Percentiles rank a stretch among this genome's conserved stretches.
Evolutionary conservation across 2,113 vertebrate genomes (phyloP).

Genomic region (Nibea coibor): DNA sequence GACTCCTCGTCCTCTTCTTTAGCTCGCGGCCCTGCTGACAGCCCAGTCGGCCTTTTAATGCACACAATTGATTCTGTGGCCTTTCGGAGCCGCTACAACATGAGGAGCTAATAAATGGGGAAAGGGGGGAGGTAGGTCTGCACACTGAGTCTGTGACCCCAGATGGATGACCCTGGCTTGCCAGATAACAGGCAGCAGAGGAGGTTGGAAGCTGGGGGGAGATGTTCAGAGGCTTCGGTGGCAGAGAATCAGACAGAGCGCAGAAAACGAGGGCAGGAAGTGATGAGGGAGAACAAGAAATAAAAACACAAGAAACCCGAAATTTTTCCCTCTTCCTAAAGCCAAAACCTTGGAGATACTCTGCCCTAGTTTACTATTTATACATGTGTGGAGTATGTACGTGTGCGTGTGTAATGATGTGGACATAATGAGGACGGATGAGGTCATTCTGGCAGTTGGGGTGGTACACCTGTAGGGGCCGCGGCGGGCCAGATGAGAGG

Average conservation of each 20-base stretch:
- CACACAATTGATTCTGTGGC: slow-evolving; percentile 73
- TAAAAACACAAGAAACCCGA: slow-evolving; percentile 13
- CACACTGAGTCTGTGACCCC: slow-evolving; percentile 55
- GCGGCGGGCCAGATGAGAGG: slow-evolving; percentile 22
- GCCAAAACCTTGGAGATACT: slow-evolving; percentile 61
- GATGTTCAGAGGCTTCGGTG: slow-evolving; percentile 6
- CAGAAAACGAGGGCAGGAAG: slow-evolving; percentile 14
- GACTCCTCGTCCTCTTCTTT: slow-evolving; percentile 5
- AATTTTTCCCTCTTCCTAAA: not conserved
- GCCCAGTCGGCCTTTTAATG: slow-evolving; percentile 55
- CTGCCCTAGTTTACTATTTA: slow-evolving; percentile 72
- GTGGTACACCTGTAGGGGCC: slow-evolving; percentile 71
- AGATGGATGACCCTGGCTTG: slow-evolving; percentile 60
- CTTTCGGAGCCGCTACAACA: slow-evolving; percentile 56
- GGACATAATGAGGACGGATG: slow-evolving; percentile 76
- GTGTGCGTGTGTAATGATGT: slow-evolving; percentile 60
- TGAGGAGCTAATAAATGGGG: slow-evolving; percentile 71
- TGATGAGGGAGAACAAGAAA: not conserved
- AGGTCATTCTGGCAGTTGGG: slow-evolving; percentile 61
- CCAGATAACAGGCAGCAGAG: slow-evolving; percentile 45
- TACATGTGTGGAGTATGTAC: slow-evolving; percentile 34
- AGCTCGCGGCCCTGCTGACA: slow-evolving; percentile 53
- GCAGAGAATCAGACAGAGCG: not conserved
- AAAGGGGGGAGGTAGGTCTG: not conserved
- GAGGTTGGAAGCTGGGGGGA: not conserved